Evolutionary conservation across 2,113 vertebrate species (phyloP).

Genomic region (Hyperoodon ampullatus): DNA sequence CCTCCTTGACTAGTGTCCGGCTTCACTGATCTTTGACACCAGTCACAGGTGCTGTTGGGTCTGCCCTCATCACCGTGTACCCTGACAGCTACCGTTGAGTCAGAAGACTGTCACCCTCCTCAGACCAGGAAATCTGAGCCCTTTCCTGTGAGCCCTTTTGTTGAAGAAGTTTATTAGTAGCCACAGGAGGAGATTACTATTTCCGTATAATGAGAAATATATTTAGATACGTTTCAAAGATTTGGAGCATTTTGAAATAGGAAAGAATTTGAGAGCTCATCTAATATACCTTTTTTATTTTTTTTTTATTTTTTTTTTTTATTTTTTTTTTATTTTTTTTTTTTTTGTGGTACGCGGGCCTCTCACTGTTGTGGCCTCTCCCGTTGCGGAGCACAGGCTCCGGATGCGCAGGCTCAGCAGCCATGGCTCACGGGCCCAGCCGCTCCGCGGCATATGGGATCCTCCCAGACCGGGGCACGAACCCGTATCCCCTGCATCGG

Average conservation of each 20-base stretch:
- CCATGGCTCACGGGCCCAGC: no score
- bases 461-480: no score
- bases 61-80: no score
- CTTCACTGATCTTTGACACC: not conserved
- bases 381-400: no score
- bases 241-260: not conserved
- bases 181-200: not conserved
- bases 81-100: not conserved
- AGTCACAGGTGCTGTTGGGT: not conserved
- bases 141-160: not conserved
- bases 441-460: no score
- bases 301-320: no score
- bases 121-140: not conserved
- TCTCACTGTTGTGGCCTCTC: no score
- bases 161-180: slow-evolving; percentile 20
- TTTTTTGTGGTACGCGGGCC: no score
- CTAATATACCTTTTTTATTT: not conserved
- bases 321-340: no score
- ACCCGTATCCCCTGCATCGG: no score
- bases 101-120: not conserved
- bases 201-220: not conserved
- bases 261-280: not conserved
- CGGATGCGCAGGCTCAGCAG: no score
- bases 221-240: not conserved
- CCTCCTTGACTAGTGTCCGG: not conserved